Base-by-base conservation (phyloP, 1,140 invertebrate species). In the Atta colombica region DNA sequence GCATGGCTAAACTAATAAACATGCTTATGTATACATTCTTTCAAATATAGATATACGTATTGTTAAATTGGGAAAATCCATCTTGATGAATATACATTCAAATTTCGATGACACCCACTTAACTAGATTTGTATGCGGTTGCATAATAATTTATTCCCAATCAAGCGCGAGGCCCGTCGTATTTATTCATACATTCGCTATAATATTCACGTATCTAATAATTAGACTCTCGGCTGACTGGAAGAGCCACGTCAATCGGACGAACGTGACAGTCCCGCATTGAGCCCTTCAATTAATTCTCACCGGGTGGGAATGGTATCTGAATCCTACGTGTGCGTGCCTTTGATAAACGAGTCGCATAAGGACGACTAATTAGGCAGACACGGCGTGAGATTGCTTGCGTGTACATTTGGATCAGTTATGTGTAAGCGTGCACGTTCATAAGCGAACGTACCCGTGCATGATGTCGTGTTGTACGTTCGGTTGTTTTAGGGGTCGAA, bases 321-420 rank as follows among this genome's bases (percentile, higher is more conserved):
- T 14, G n/a, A 31, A 18, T 61, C 28, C 16, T 71, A 61, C 49
- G 18, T 21, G 53, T 81, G 71, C 61, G 88, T 66, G 60, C 55
- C 86, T 88, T 89, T 91, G 88, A 90, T 87, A 91, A 91, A 91
- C 71, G 88, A 89, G 86, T 90, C 77, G 85, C 85, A 87, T 86
- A 89, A 89, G 84, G 84, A 88, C 71, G 89, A 87, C 75, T 86
- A 90, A 91, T 91, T 91, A 85, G 74, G 55, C 45, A 49, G 45
- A 77, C 61, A 74, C 39, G 71, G 31, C 51, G 55, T 71, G 63
- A 71, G 58, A 49, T 45, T 71, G 63, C 68, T 74, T 8, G 86
- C 61, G 72, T 87, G 53, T 68, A 65, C 53, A 45, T 53, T 72
- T 51, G 58, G 21, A 25, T 35, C 61, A 51, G 77, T 39, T 51